These are phyloP conservation scores for Sialis lutaria DNA, from an alignment of 2,888 invertebrate genomes.

Conservation along the genomic window DNA sequence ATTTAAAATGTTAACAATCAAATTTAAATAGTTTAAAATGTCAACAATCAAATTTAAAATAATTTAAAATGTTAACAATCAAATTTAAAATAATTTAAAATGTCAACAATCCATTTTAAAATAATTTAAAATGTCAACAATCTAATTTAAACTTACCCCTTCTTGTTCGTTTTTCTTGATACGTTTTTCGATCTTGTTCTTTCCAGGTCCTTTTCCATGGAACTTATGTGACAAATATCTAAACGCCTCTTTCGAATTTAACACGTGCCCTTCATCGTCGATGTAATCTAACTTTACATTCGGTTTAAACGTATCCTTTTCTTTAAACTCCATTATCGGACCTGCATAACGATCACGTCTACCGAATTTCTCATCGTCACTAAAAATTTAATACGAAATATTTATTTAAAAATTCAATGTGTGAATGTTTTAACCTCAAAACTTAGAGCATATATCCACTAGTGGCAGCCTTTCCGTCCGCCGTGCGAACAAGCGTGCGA, in stretches of 20 bases:
- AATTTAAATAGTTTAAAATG: too few relatives aligned
- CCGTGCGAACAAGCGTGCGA: too few relatives aligned
- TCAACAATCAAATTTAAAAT: slow-evolving; percentile 3
- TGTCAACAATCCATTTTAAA: not conserved
- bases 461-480: too few relatives aligned
- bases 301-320: slow-evolving; percentile 79
- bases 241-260: slow-evolving; percentile 94
- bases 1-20: too few relatives aligned
- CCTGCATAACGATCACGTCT: slow-evolving; percentile 63
- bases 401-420: not conserved
- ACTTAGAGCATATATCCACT: too few relatives aligned
- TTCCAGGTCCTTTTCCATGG: slow-evolving; percentile 98
- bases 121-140: not conserved
- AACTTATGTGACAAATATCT: slow-evolving; percentile 93
- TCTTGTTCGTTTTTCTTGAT: slow-evolving; percentile 89
- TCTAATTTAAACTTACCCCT: slow-evolving; percentile 34
- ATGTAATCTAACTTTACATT: slow-evolving; percentile 93
- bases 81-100: slow-evolving; percentile 3
- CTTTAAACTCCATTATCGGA: slow-evolving; percentile 80
- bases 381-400: slow-evolving; percentile 17
- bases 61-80: not conserved
- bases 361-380: slow-evolving; percentile 65
- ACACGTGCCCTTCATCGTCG: slow-evolving; percentile 84
- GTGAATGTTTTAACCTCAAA: too few relatives aligned
- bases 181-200: slow-evolving; percentile 94